Conservation (phyloP, 2,113 vertebrate genomes). For the Chaetodon trifascialis region DNA sequence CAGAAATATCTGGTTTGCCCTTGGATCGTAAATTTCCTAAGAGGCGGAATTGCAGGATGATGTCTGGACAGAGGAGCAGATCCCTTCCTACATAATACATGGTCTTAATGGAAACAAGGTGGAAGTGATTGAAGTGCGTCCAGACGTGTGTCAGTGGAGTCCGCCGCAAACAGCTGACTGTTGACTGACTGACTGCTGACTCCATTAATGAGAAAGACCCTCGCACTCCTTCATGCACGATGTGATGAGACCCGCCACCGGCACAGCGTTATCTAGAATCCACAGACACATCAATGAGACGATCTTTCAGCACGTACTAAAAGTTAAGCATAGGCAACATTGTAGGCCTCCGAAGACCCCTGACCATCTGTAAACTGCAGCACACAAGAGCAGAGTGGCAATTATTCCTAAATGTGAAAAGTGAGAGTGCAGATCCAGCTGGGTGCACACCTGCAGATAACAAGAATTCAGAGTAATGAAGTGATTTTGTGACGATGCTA, state of each 20-base stretch:
- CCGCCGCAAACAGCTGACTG: constrained; percentile 41
- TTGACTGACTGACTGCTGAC: too few relatives aligned
- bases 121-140: constrained; percentile 65
- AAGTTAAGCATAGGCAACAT: constrained; percentile 27
- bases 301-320: constrained; percentile 24
- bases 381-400: constrained; percentile 2
- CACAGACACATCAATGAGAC: constrained; percentile 37
- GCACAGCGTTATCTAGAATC: background rate
- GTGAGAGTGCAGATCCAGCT: constrained; percentile 41
- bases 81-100: constrained; percentile 53
- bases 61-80: constrained; percentile 62
- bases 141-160: constrained; percentile 58
- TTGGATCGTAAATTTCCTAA: constrained; percentile 61
- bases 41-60: constrained; percentile 62
- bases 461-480: constrained; percentile 32
- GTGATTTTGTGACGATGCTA: constrained; percentile 28
- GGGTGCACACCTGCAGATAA: constrained; percentile 56
- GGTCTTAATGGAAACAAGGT: constrained; percentile 67
- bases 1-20: constrained; percentile 61
- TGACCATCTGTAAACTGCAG: constrained; percentile 30
- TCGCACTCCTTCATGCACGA: background rate
- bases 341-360: constrained; percentile 6
- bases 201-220: constrained; percentile 38
- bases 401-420: constrained; percentile 32
- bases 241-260: background rate